These are phyloP conservation scores for Anser brachyrhynchus DNA, from an alignment of 2,113 vertebrate genomes.

Conservation along the genomic window DNA sequence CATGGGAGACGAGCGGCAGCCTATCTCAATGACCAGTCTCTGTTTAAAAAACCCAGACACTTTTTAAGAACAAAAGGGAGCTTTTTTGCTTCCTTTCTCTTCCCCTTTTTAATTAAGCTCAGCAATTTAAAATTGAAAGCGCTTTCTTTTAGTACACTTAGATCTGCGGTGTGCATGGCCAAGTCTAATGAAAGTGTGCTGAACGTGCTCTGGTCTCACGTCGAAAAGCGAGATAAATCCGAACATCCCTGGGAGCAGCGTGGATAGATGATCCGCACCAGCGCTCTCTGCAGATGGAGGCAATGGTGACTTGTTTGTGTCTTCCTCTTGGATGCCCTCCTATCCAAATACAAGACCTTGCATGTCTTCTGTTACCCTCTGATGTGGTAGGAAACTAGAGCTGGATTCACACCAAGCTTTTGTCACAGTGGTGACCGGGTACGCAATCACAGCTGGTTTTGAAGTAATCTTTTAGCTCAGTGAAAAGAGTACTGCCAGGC, in stretches of 20 bases:
- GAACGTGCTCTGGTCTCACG: not conserved
- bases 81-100: not conserved
- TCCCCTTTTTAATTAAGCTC: constrained; percentile 6
- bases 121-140: not conserved
- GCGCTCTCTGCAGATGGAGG: not conserved
- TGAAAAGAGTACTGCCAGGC: not conserved
- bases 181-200: not conserved
- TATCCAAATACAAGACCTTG: not conserved
- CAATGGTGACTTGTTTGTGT: not conserved
- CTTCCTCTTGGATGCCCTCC: not conserved
- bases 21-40: not conserved
- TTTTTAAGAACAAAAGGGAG: constrained; percentile 8
- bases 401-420: not conserved
- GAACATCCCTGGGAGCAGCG: accelerated
- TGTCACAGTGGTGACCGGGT: accelerated
- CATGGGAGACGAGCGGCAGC: not conserved
- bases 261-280: not conserved
- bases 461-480: not conserved
- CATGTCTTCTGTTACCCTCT: not conserved
- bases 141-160: not conserved
- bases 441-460: not conserved
- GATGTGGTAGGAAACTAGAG: not conserved
- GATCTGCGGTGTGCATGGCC: not conserved
- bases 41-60: not conserved
- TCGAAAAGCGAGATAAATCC: not conserved